phyloP scores from a whole-genome alignment of 2,888 invertebrate genomes.

The Helobdella robusta region DNA sequence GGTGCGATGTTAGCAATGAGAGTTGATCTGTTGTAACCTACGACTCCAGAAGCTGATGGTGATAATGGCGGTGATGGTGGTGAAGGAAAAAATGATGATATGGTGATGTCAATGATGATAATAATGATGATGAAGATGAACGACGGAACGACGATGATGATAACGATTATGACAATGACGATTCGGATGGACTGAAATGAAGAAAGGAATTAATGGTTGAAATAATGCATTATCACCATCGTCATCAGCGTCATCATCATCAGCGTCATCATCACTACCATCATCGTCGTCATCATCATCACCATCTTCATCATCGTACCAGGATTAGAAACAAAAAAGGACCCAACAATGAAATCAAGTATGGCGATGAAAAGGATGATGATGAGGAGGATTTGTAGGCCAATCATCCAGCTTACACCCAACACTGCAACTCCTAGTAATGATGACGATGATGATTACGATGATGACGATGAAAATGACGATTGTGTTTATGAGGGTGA shows the following conservation, averaged over 20 bases:
- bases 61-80: conserved; percentile 4
- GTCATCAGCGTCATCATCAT: too few relatives aligned
- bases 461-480: neutral
- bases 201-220: too few relatives aligned
- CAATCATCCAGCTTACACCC: conserved; percentile 24
- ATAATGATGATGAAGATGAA: neutral
- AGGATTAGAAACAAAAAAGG: conserved; percentile 17
- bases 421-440: conserved; percentile 7
- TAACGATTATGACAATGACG: too few relatives aligned
- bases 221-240: too few relatives aligned
- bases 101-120: neutral
- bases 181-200: too few relatives aligned
- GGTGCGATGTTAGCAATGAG: conserved; percentile 9
- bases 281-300: too few relatives aligned
- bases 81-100: neutral
- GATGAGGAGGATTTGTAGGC: conserved; percentile 22
- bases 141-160: too few relatives aligned
- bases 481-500: neutral
- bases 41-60: conserved; percentile 18
- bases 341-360: conserved; percentile 23
- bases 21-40: conserved; percentile 15
- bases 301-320: conserved; percentile 6
- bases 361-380: conserved; percentile 22
- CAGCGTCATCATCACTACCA: conserved; percentile 8
- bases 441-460: neutral